Conservation (phyloP, 2,888 invertebrate genomes). For the Opisthograptis luteolata region DNA sequence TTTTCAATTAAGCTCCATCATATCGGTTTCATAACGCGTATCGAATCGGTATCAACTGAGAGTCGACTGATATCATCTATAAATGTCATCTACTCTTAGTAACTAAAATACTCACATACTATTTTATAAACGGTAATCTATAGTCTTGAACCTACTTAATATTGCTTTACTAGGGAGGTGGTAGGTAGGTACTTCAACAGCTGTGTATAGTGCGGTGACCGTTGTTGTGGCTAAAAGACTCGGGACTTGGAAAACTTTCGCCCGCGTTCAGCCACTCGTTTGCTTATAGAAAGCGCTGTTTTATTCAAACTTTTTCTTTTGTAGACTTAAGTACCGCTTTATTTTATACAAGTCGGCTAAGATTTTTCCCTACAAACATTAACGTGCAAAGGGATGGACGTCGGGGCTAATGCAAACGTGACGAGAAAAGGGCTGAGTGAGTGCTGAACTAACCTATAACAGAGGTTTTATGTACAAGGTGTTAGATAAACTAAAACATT, state of each 20-base stretch:
- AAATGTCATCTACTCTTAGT: too few species aligned
- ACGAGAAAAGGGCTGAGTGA: too few species aligned
- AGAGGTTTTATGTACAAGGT: too few species aligned
- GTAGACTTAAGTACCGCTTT: slow-evolving; percentile 64
- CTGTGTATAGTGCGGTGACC: slow-evolving; percentile 25
- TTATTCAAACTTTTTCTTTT: slow-evolving; percentile 70
- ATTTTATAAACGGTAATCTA: neutral
- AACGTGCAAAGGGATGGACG: too few species aligned
- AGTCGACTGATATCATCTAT: too few species aligned
- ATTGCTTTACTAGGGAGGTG: slow-evolving; percentile 1
- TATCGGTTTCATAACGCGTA: too few species aligned
- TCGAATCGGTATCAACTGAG: too few species aligned
- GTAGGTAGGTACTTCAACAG: neutral
- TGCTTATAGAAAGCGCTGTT: slow-evolving; percentile 74
- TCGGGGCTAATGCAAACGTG: too few species aligned
- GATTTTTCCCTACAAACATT: slow-evolving; percentile 30
- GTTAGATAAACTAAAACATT: too few species aligned
- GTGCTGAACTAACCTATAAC: too few species aligned
- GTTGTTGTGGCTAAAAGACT: slow-evolving; percentile 28
- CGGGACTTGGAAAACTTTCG: slow-evolving; percentile 60
- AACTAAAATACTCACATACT: too few species aligned
- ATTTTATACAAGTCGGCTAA: slow-evolving; percentile 54
- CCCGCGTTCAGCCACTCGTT: slow-evolving; percentile 56
- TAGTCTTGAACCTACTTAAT: neutral
- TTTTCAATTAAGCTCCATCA: too few species aligned